Evolutionary conservation across 2,888 invertebrate genomes (phyloP).

Genomic region (Cheilosia grossa): DNA sequence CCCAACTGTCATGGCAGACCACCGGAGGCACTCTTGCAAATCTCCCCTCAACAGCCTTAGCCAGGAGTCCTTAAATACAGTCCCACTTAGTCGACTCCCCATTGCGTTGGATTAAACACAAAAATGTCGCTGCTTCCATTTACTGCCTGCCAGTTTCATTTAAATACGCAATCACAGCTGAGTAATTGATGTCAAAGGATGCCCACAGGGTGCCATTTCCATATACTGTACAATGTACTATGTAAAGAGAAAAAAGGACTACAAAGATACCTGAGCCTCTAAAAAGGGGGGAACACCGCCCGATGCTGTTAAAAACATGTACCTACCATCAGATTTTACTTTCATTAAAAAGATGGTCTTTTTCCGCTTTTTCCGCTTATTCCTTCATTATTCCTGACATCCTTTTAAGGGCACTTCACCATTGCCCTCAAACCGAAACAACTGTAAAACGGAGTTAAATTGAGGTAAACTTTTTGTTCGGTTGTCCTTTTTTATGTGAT

Average conservation of each 20-base stretch:
- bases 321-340: conserved; percentile 32
- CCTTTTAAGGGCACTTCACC: conserved; percentile 10
- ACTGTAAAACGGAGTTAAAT: conserved; percentile 39
- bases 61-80: not conserved
- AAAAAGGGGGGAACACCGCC: not conserved
- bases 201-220: conserved; percentile 46
- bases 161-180: conserved; percentile 59
- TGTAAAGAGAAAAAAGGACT: not conserved
- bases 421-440: not conserved
- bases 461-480: conserved; percentile 2
- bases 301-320: conserved; percentile 30
- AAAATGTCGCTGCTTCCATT: not conserved
- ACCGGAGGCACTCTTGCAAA: too few relatives aligned
- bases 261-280: not conserved
- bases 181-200: conserved; percentile 47
- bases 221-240: not conserved
- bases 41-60: not conserved
- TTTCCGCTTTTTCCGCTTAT: conserved; percentile 1
- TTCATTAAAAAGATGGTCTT: conserved; percentile 15
- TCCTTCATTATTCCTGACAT: conserved; percentile 15
- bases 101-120: conserved; percentile 13
- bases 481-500: not conserved
- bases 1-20: too few relatives aligned
- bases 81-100: conserved; percentile 25
- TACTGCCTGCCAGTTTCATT: conserved; percentile 38